A percentile compares a stretch with the other conserved stretches of the same genome.
Conservation (phyloP, 2,113 vertebrate genomes). For the Pseudorhombus dupliciocellatus region DNA sequence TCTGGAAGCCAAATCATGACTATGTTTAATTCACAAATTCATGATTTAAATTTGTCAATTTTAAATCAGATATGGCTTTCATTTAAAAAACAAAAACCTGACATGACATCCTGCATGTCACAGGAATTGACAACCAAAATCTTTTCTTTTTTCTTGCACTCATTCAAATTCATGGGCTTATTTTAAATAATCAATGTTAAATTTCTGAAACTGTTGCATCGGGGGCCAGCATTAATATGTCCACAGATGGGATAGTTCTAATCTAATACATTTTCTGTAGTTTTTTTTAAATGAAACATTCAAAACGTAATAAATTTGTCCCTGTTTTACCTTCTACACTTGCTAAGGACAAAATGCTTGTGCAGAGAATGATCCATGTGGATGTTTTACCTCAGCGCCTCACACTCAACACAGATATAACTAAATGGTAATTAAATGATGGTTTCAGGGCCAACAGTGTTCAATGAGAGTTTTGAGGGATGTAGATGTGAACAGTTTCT, state of each 20-base stretch:
- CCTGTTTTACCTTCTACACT: slow-evolving; percentile 22
- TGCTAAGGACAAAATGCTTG: slow-evolving; percentile 26
- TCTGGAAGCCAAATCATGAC: not conserved
- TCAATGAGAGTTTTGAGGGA: slow-evolving; percentile 34
- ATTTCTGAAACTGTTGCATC: slow-evolving; percentile 10
- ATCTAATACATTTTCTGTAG: slow-evolving; percentile 10
- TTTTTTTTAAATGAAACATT: slow-evolving; percentile 13
- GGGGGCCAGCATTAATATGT: slow-evolving; percentile 12
- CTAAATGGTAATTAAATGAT: slow-evolving; percentile 52
- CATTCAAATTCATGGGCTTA: slow-evolving; percentile 36
- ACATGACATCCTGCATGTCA: slow-evolving; percentile 39
- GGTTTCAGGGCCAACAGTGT: slow-evolving; percentile 68
- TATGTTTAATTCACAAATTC: not conserved
- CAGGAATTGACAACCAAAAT: slow-evolving; percentile 32
- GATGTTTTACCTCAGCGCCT: slow-evolving; percentile 61
- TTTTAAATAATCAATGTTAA: slow-evolving; percentile 43
- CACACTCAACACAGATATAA: slow-evolving; percentile 32
- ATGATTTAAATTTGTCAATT: not conserved
- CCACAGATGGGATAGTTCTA: slow-evolving; percentile 15
- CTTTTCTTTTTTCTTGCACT: not conserved
- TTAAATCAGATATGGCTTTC: not conserved
- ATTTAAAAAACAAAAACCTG: not conserved
- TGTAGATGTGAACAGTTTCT: slow-evolving; percentile 25
- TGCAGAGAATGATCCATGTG: slow-evolving; percentile 19
- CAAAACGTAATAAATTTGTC: slow-evolving; percentile 13